Conservation (phyloP, 2,113 vertebrate species). For the Coregonus clupeaformis region DNA sequence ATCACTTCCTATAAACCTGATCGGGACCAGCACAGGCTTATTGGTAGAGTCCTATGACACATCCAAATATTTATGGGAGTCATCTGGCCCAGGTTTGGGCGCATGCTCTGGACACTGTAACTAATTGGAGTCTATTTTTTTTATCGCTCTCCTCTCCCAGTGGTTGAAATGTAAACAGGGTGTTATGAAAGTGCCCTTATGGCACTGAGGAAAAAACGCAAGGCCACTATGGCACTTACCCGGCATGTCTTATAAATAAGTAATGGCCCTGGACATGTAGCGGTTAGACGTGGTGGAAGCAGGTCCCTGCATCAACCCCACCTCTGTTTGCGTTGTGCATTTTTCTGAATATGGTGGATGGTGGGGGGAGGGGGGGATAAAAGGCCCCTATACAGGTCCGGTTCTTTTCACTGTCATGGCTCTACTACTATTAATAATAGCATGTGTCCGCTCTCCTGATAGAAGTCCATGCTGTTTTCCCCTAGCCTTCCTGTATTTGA, state of each 20-base stretch:
- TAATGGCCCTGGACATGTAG: constrained; percentile 79
- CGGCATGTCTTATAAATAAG: constrained; percentile 79
- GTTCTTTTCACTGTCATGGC: constrained; percentile 77
- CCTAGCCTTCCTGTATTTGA: constrained; percentile 72
- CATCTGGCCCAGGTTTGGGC: constrained; percentile 36
- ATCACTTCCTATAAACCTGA: constrained; percentile 50
- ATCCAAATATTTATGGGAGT: constrained; percentile 63
- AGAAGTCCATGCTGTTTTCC: constrained; percentile 68
- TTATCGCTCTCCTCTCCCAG: constrained; percentile 66
- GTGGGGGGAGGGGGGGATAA: constrained; percentile 64
- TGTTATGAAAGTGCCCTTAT: constrained; percentile 77
- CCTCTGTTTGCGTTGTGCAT: constrained; percentile 82
- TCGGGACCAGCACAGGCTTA: constrained; percentile 46
- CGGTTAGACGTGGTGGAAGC: constrained; percentile 76
- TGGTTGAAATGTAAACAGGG: constrained; percentile 74
- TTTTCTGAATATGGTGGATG: constrained; percentile 74
- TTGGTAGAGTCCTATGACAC: constrained; percentile 27
- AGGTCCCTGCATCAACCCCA: constrained; percentile 76
- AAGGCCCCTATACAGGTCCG: constrained; percentile 72
- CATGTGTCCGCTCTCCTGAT: constrained; percentile 73
- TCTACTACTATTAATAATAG: constrained; percentile 78
- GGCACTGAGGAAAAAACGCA: constrained; percentile 62
- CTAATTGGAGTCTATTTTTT: constrained; percentile 71
- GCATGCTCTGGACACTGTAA: constrained; percentile 64
- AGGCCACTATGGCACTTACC: constrained; percentile 78